These are phyloP conservation scores for Microdon myrmicae DNA, from an alignment of 2,888 invertebrate species.

Conservation along the genomic window DNA sequence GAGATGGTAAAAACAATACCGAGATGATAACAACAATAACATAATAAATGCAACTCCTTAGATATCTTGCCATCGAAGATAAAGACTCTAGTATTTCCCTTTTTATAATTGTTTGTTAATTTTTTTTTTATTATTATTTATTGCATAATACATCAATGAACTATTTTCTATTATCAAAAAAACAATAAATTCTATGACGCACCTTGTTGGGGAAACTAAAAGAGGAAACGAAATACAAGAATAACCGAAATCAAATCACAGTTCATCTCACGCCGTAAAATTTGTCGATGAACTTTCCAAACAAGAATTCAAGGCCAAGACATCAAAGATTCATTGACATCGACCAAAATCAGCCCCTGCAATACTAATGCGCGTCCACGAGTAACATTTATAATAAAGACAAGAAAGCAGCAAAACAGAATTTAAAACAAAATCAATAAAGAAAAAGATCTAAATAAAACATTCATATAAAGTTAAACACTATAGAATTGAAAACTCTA, in stretches of 20 bases:
- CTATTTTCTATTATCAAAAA: too few relatives aligned
- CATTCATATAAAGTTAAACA: conserved; percentile 18
- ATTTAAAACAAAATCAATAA: conserved; percentile 17
- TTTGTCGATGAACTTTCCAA: conserved; percentile 47
- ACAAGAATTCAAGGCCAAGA: conserved; percentile 51
- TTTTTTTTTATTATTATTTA: too few relatives aligned
- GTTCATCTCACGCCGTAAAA: conserved; percentile 5
- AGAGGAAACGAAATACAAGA: conserved; percentile 10
- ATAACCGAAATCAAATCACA: conserved; percentile 32
- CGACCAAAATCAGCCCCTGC: conserved; percentile 26
- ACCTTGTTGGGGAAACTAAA: too few relatives aligned
- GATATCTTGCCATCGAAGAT: too few relatives aligned
- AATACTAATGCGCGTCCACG: conserved; percentile 32
- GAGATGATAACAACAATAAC: too few relatives aligned
- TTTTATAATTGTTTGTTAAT: too few relatives aligned
- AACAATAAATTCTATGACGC: too few relatives aligned
- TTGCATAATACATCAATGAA: too few relatives aligned
- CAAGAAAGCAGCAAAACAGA: conserved; percentile 20
- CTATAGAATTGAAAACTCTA: too few relatives aligned
- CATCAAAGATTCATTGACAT: conserved; percentile 52
- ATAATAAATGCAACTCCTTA: too few relatives aligned
- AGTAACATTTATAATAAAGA: conserved; percentile 39
- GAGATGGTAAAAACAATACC: too few relatives aligned
- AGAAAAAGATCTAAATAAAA: conserved; percentile 4
- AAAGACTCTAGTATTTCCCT: too few relatives aligned